Percentiles rank a stretch among this genome's conserved stretches.
phyloP scores from a whole-genome alignment of 2,113 vertebrate genomes.

The Mirounga angustirostris region DNA sequence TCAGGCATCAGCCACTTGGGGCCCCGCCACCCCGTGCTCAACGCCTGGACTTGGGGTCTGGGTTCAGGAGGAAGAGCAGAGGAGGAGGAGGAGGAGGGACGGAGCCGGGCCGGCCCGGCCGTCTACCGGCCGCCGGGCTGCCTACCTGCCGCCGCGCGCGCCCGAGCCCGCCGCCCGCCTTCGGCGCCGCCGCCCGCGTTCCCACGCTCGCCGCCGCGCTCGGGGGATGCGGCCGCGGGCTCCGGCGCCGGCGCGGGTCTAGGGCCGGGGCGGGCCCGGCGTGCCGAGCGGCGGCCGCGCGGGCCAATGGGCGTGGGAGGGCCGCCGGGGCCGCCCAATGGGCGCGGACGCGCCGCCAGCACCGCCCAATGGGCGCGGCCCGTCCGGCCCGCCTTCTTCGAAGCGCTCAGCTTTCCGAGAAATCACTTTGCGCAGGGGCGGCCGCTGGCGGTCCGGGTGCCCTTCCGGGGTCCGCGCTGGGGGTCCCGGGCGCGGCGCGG shows the following conservation, averaged over 20 bases:
- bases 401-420: conserved; percentile 93
- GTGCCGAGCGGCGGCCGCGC: background rate
- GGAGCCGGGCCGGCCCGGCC: background rate
- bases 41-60: background rate
- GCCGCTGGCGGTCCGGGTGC: fast-evolving
- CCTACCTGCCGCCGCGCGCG: background rate
- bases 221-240: background rate
- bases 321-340: conserved; percentile 27
- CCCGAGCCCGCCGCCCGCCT: background rate
- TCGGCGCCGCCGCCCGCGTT: background rate
- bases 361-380: conserved; percentile 34
- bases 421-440: conserved; percentile 81
- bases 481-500: background rate
- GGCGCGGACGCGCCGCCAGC: background rate
- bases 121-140: no score
- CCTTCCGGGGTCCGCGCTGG: background rate
- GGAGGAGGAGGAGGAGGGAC: no score
- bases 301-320: conserved; percentile 63
- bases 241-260: background rate
- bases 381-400: conserved; percentile 84
- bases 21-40: background rate
- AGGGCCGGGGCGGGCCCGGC: background rate
- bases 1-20: background rate
- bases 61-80: fast-evolving
- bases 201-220: conserved; percentile 38